Percentiles rank a stretch among this genome's conserved stretches.
These are phyloP conservation scores for Hemiscyllium ocellatum DNA, from an alignment of 2,113 vertebrate species.

Conservation along the genomic window DNA sequence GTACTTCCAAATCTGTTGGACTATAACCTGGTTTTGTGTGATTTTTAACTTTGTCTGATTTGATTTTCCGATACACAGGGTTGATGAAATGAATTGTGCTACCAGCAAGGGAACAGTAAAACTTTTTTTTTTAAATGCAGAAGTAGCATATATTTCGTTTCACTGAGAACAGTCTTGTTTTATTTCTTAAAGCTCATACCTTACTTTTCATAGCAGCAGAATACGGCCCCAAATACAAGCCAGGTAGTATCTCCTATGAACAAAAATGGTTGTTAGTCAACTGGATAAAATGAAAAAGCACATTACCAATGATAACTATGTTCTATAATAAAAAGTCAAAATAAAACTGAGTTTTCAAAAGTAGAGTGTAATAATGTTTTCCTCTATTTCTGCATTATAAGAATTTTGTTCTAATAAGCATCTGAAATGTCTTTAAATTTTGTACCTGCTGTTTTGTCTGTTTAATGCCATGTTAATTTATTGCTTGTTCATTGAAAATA, in stretches of 20 bases:
- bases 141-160: background rate
- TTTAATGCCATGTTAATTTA: background rate
- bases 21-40: too few relatives aligned
- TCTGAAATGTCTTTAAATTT: background rate
- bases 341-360: background rate
- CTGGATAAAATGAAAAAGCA: background rate
- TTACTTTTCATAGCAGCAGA: constrained; percentile 99
- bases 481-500: background rate
- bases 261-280: constrained; percentile 2
- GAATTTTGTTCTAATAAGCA: background rate
- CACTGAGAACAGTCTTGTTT: background rate
- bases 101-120: background rate
- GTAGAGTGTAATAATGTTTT: background rate
- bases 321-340: background rate
- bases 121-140: background rate
- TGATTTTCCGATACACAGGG: background rate
- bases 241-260: constrained; percentile 88
- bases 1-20: too few relatives aligned
- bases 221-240: constrained; percentile 94
- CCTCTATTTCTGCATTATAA: background rate
- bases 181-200: constrained; percentile 58
- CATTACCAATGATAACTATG: background rate
- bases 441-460: background rate
- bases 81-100: background rate
- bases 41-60: too few relatives aligned